Conservation (phyloP, 1,140 invertebrate genomes). For the Drosophila ogumai region DNA sequence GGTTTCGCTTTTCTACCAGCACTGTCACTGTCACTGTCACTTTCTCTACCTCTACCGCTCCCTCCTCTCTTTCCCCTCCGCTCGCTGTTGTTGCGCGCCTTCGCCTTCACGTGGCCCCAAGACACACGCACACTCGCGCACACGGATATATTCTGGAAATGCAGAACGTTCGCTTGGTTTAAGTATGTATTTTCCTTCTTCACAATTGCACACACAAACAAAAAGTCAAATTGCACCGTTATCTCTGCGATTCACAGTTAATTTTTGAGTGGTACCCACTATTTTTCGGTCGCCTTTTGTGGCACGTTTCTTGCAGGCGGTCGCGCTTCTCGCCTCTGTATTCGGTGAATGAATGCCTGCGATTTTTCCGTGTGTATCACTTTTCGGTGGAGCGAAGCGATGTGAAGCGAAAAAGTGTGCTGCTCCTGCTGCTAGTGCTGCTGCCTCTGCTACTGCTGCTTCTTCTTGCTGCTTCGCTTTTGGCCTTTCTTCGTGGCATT, state of each 20-base stretch:
- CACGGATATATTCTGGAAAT: constrained; percentile 25
- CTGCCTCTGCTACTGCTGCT: constrained; percentile 24
- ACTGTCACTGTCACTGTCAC: constrained; percentile 51
- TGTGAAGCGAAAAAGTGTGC: constrained; percentile 55
- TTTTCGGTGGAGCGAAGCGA: constrained; percentile 49
- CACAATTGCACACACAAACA: constrained; percentile 39
- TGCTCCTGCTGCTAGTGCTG: constrained; percentile 32
- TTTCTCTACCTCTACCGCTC: constrained; percentile 39
- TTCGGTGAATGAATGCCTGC: constrained; percentile 76
- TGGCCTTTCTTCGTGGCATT: constrained; percentile 27
- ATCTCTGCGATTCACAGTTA: constrained; percentile 9
- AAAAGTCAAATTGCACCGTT: constrained; percentile 32
- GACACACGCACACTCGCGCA: constrained; percentile 33
- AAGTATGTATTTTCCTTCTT: constrained; percentile 18
- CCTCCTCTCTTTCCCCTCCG: constrained; percentile 1
- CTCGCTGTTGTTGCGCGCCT: constrained; percentile 69
- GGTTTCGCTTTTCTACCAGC: constrained; percentile 47
- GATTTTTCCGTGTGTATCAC: constrained; percentile 83
- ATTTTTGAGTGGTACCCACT: constrained; percentile 5
- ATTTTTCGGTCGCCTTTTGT: constrained; percentile 4
- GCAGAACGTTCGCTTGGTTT: constrained; percentile 25
- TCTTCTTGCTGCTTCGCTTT: constrained; percentile 22
- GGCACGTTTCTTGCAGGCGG: constrained; percentile 44
- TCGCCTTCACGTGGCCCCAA: constrained; percentile 74
- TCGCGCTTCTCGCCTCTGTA: constrained; percentile 63